A percentile compares a stretch with the other conserved stretches of the same genome.
phyloP scores from a whole-genome alignment of 2,797 vertebrate species.

The Gobionotothen gibberifrons region DNA sequence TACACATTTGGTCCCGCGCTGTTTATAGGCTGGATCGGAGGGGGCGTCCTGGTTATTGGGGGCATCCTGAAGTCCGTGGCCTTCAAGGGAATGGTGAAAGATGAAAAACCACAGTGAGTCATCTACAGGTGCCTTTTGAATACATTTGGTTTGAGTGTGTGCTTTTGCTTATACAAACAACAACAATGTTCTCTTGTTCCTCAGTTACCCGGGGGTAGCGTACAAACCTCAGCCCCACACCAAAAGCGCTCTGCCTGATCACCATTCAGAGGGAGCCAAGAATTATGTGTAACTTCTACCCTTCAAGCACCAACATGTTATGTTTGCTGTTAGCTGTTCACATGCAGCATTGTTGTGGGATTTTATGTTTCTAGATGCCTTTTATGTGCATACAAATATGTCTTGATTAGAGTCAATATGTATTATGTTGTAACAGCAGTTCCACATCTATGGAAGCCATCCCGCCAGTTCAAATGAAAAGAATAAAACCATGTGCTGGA shows the following conservation, averaged over 20 bases:
- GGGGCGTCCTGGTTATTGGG: conserved; percentile 87
- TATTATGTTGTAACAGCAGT: background rate
- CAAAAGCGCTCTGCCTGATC: conserved; percentile 32
- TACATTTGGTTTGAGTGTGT: background rate
- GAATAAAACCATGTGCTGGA: no score
- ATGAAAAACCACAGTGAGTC: conserved; percentile 85
- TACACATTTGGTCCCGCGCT: conserved; percentile 93
- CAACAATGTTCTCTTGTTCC: conserved; percentile 3
- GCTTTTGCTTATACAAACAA: background rate
- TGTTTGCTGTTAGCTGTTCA: conserved; percentile 7
- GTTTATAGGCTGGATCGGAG: conserved; percentile 91
- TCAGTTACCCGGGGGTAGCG: conserved; percentile 67
- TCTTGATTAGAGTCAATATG: conserved; percentile 3
- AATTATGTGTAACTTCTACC: conserved; percentile 61
- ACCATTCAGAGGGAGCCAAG: conserved; percentile 41
- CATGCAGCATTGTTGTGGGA: background rate
- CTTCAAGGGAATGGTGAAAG: conserved; percentile 84
- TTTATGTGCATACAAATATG: accelerated
- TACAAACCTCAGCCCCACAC: conserved; percentile 71
- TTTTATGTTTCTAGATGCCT: background rate
- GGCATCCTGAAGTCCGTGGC: conserved; percentile 91
- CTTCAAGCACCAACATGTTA: background rate
- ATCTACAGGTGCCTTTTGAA: background rate
- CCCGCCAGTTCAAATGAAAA: no score
- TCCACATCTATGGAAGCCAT: no score